phyloP scores from a whole-genome alignment of 2,113 vertebrate genomes.

The Pungitius pungitius region DNA sequence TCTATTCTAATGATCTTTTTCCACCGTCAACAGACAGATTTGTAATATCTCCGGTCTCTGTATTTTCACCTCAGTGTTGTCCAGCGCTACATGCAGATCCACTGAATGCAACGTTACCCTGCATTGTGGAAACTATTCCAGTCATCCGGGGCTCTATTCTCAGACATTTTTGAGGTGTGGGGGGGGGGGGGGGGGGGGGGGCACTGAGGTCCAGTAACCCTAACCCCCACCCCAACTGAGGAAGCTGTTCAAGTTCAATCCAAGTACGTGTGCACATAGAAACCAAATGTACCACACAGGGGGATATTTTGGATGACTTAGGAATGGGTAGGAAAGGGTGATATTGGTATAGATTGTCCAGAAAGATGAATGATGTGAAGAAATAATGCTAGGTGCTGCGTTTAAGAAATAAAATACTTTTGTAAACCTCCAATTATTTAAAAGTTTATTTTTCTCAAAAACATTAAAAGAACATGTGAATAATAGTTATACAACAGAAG shows the following conservation, averaged over 20 bases:
- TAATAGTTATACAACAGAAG: not conserved
- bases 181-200: no score
- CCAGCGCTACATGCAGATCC: not conserved
- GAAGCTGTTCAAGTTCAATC: not conserved
- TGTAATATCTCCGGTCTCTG: not conserved
- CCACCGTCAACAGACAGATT: not conserved
- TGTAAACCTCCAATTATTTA: not conserved
- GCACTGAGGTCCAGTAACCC: slow-evolving; percentile 13
- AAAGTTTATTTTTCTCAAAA: not conserved
- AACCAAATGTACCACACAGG: not conserved
- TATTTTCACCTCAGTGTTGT: not conserved
- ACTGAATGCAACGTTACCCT: slow-evolving; percentile 16
- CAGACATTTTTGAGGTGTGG: slow-evolving; percentile 45
- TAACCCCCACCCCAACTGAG: slow-evolving; percentile 1
- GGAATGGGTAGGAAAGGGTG: not conserved
- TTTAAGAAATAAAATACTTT: slow-evolving; percentile 20
- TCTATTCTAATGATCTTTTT: not conserved
- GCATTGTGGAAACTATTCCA: slow-evolving; percentile 56
- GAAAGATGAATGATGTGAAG: not conserved
- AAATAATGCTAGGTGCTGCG: not conserved
- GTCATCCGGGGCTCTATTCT: slow-evolving; percentile 52
- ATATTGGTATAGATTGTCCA: not conserved
- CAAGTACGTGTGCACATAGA: not conserved
- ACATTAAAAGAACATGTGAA: not conserved
- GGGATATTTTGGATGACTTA: not conserved